Base-by-base conservation (phyloP, 1,140 invertebrate genomes). In the Leptoteleia sp. region DNA sequence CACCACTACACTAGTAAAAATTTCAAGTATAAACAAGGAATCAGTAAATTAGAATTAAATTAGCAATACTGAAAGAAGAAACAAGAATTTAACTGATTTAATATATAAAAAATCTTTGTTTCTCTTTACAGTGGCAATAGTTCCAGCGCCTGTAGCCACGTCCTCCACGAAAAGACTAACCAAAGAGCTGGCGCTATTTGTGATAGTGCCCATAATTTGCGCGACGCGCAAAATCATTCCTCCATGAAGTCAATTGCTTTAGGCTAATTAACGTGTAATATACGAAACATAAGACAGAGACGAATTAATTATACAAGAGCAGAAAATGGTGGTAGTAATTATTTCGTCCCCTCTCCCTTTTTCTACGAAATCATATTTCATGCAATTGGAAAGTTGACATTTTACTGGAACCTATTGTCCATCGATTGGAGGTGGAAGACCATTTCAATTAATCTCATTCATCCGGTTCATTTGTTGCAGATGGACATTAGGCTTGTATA, bases 201-300 rank as follows among this genome's bases (percentile, higher is more conserved):
- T 81, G 16, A 81, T 86, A 62, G 48, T 82, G 72, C 84, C 78
- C 62, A 45, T 84, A 83, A 43, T 86, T 40, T 84, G 81, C 70
- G 82, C 73, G 48, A 76, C 82, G 82, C 85, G 83, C 81, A 82
- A 82, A 82, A 80, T 85, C 55, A 84, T 86, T 86, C 85, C 84
- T 88, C 85, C 82, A 86, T 87, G 82, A 87, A 83, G 86, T 88
- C 86, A 87, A 88, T 87, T 88, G 83, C 71, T 86, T 80, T 87
- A 87, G 85, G 80, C 81, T 88, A 87, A 86, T 83, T 82, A 79
- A 82, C 71, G 76, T 71, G 76, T 80, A 80, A 61, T 59, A 81
- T 76, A 79, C 16, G 73, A 62, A 79, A 62, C 62, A 57, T 82
- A 78, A 76, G 68, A 67, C 72, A 82, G 75, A 80, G 70, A 81